Evolutionary conservation across 2,888 invertebrate species (phyloP), one percentile per base, ranked within the genome.

Genomic region (Hirtodrosophila histrioides): DNA sequence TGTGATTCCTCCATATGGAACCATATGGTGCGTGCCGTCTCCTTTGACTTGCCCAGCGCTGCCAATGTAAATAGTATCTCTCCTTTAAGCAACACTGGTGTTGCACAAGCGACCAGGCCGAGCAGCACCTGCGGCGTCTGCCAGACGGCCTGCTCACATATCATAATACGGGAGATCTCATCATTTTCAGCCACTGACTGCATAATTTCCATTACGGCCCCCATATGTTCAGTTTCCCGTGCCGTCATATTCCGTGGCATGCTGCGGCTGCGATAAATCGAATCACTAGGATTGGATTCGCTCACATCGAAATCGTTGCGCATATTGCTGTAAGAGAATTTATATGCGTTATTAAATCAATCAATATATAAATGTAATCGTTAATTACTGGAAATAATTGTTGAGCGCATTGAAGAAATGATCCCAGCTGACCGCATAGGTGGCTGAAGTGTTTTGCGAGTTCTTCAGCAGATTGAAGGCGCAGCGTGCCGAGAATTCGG

Each of bases 131-230:
- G 95, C 58, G 97, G 92, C 0, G 97, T 95, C 58, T 96, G 94
- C 97, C 98, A 98, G 78, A 95, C 95, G 33, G 96, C 94, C 90
- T 97, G 97, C 89, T 98, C 97, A 86, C 96, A 96, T 46, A 98
- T 93, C 17, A 95, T 95, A 35, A 96, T 93, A 57, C 97, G 93
- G 0, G 97, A 96, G 78, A 95, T 94, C 81, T 95, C 95, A 92
- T 97, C 97, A 88, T 96, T 93, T 1, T 94, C 94, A 0, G 97
- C 96, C 17, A 98, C 95, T 2, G 94, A 94, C 69, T 94, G 94
- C 33, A 97, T 95, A 0, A 98, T 93, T 56, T 94, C 93, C 46
- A 98, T 92, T 0, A 98, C 97, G 0, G 96, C 95, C 76, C 95
- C 94, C 76, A 98, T 93, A 0, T 97, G 97, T 74, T 97, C 96